Percentiles rank a stretch among this genome's conserved stretches.
phyloP scores from a whole-genome alignment of 2,797 vertebrate species.

The Pteronotus mesoamericanus region DNA sequence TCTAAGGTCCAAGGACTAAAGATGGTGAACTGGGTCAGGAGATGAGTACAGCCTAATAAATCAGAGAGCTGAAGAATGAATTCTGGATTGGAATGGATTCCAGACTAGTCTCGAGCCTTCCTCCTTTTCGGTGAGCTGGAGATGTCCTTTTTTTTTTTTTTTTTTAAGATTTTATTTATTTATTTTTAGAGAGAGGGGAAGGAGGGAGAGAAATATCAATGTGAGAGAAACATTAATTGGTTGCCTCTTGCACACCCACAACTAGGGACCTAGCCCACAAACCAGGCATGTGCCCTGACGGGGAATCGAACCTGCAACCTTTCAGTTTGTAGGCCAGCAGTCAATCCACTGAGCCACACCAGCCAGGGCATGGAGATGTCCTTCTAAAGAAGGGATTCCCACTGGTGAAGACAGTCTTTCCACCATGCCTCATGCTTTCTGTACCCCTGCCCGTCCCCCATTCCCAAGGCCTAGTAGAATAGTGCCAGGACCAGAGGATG shows the following conservation, averaged over 20 bases:
- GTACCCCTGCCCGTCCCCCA: neutral
- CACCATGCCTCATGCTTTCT: neutral
- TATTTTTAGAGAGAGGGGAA: neutral
- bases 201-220: neutral
- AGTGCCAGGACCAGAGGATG: neutral
- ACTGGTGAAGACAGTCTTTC: neutral
- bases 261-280: neutral
- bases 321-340: neutral
- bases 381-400: neutral
- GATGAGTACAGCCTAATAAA: neutral
- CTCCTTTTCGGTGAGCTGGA: neutral
- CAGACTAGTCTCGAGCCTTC: neutral
- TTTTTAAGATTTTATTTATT: neutral
- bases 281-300: neutral
- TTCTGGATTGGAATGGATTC: neutral
- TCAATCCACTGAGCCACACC: neutral
- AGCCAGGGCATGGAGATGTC: neutral
- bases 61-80: neutral
- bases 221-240: neutral
- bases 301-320: neutral
- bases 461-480: neutral
- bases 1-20: neutral
- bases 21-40: neutral
- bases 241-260: neutral
- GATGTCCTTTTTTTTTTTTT: neutral